phyloP scores from a whole-genome alignment of 64 coral and sea anemone genomes.

The Montipora sp. region DNA sequence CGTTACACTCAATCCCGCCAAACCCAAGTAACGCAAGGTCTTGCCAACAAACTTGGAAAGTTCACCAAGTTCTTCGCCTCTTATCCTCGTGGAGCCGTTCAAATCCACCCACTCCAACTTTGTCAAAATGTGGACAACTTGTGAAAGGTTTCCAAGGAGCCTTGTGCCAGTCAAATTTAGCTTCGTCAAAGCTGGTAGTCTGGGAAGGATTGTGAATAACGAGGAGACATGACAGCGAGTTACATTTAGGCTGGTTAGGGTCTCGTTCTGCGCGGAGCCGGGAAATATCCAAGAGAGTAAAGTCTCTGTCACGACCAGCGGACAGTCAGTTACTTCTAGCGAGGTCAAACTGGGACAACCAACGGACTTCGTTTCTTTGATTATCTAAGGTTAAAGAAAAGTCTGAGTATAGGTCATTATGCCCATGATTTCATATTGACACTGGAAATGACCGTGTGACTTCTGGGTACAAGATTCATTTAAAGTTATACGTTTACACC shows the following conservation, averaged over 20 bases:
- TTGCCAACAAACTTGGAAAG: not conserved
- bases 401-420: too few species aligned
- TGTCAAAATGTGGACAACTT: not conserved
- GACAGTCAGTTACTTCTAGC: not conserved
- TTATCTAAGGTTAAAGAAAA: not conserved
- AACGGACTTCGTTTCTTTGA: not conserved
- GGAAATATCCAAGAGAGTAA: not conserved
- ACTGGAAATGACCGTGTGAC: too few species aligned
- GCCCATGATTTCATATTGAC: too few species aligned
- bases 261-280: not conserved
- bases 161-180: not conserved
- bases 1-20: not conserved
- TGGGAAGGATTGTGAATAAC: not conserved
- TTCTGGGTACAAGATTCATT: too few species aligned
- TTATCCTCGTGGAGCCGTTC: not conserved
- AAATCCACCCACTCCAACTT: conserved; percentile 21
- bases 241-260: not conserved
- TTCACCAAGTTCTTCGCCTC: not conserved
- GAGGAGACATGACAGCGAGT: too few species aligned
- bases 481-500: too few species aligned
- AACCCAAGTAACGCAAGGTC: conserved; percentile 14
- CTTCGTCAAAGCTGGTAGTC: not conserved
- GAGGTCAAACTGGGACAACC: not conserved
- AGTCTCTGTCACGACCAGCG: not conserved
- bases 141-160: not conserved